A percentile compares a stretch with the other conserved stretches of the same genome.
Conservation (phyloP, 2,113 vertebrate genomes). For the Theristicus caerulescens region DNA sequence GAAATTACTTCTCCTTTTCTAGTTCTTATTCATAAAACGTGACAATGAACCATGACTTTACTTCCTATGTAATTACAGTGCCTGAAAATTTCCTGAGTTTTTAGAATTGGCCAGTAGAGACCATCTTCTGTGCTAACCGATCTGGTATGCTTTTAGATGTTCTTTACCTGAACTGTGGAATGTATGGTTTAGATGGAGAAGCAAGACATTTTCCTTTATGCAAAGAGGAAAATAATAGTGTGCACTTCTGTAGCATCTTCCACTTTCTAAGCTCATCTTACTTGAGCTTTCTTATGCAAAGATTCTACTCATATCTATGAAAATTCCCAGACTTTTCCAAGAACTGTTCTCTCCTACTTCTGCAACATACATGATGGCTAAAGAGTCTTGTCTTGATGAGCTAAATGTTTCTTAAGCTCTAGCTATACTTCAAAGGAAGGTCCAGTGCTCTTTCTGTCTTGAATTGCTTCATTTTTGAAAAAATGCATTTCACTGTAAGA, state of each 20-base stretch:
- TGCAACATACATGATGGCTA: background rate
- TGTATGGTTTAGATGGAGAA: background rate
- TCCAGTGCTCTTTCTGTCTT: background rate
- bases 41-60: background rate
- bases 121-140: background rate
- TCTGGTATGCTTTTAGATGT: background rate
- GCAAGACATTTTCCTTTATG: background rate
- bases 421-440: background rate
- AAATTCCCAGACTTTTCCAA: background rate
- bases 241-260: background rate
- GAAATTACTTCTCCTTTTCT: slow-evolving; percentile 31
- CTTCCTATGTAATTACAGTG: background rate
- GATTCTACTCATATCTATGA: background rate
- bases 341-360: background rate
- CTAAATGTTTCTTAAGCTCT: background rate
- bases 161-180: background rate
- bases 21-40: slow-evolving; percentile 36
- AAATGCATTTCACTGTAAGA: background rate
- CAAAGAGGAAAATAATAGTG: background rate
- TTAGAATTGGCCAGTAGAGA: background rate
- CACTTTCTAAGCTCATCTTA: background rate
- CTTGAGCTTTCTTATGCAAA: background rate
- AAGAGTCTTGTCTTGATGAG: background rate
- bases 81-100: background rate
- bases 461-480: background rate